A percentile compares a stretch with the other conserved stretches of the same genome.
Conservation (phyloP, 2,797 vertebrate genomes). For the Melanotaenia maccullochi region DNA sequence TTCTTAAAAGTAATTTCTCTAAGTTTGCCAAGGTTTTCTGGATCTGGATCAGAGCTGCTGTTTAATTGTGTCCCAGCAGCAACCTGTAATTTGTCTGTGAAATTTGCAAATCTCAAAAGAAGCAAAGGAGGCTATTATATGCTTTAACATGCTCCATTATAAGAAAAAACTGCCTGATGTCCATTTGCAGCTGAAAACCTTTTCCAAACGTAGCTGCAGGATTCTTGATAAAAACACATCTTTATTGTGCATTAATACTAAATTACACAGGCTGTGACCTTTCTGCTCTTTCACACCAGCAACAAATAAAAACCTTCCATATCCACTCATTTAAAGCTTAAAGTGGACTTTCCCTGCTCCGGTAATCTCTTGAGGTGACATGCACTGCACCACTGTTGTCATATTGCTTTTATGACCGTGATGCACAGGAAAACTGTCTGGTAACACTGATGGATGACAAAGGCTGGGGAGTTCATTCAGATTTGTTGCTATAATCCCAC, state of each 20-base stretch:
- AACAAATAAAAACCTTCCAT: conserved; percentile 18
- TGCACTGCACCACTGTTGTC: conserved; percentile 23
- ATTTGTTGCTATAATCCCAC: conserved; percentile 53
- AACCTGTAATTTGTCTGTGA: conserved; percentile 13
- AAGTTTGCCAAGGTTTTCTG: neutral
- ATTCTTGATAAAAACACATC: conserved; percentile 8
- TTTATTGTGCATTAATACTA: conserved; percentile 1
- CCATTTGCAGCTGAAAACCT: neutral
- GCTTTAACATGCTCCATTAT: conserved; percentile 1
- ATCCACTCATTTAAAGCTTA: conserved; percentile 22
- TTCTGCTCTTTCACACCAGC: conserved; percentile 13
- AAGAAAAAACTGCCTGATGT: neutral
- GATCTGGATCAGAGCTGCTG: conserved; percentile 14
- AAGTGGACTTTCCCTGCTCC: neutral
- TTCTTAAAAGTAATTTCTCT: neutral
- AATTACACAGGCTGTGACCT: neutral
- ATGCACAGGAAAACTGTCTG: conserved; percentile 21
- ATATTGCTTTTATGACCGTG: conserved; percentile 35
- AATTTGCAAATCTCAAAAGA: conserved; percentile 21
- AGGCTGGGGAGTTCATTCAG: conserved; percentile 34
- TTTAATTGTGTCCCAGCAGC: conserved; percentile 17
- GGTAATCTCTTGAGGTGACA: neutral
- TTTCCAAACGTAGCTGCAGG: neutral
- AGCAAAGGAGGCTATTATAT: neutral
- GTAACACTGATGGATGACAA: conserved; percentile 41